Conservation (phyloP, 30 jellyfish, hydroid and myxozoan species). For the Aurelia aurita region DNA sequence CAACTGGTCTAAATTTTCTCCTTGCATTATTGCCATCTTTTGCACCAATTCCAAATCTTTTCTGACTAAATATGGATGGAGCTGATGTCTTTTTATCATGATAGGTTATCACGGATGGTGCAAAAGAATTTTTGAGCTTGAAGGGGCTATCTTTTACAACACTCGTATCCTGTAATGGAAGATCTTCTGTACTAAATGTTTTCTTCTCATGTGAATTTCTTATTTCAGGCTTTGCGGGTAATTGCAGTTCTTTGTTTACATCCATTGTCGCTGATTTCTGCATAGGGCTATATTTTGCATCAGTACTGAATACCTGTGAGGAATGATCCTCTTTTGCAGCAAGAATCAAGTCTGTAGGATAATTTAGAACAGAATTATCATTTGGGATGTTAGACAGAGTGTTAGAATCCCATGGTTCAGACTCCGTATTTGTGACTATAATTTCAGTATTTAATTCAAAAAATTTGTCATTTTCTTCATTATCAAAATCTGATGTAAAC, state of each 20-base stretch:
- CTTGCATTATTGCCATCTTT: constrained; percentile 20
- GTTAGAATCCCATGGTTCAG: not conserved
- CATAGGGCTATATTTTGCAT: not conserved
- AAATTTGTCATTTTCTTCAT: not conserved
- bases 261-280: not conserved
- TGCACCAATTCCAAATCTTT: constrained; percentile 4
- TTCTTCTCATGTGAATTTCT: not conserved
- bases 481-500: not conserved
- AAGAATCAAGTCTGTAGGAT: not conserved
- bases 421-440: not conserved
- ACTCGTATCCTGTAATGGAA: not conserved
- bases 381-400: not conserved
- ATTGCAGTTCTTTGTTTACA: not conserved
- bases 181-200: not conserved
- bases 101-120: too few species aligned
- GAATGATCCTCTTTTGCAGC: not conserved
- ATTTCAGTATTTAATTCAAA: not conserved
- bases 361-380: not conserved
- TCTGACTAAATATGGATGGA: not conserved
- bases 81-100: not conserved
- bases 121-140: not conserved
- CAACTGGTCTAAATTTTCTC: constrained; percentile 45
- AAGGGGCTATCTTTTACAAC: not conserved
- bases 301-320: not conserved
- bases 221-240: not conserved